Conservation (phyloP, 1,140 invertebrate species). For the Mercenaria mercenaria region DNA sequence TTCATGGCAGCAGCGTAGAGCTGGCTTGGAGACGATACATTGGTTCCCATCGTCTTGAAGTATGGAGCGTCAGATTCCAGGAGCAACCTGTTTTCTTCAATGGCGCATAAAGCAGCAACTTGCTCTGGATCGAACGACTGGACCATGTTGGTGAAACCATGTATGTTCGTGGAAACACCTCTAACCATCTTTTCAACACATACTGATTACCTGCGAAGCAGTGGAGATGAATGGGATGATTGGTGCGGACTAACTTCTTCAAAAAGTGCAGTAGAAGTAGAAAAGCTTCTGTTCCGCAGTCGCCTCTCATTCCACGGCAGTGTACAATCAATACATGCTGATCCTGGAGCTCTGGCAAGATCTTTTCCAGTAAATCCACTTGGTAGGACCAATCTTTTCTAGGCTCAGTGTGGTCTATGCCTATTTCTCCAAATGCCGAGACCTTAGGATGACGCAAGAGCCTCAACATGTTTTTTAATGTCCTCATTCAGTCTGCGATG, state of each 20-base stretch:
- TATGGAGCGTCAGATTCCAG: conserved; percentile 12
- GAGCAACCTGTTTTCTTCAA: background rate
- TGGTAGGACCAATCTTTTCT: background rate
- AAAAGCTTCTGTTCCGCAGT: conserved; percentile 35
- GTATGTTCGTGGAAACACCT: background rate
- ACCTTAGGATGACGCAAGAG: background rate
- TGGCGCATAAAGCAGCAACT: background rate
- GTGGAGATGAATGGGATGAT: conserved; percentile 18
- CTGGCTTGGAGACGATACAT: background rate
- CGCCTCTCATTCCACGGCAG: conserved; percentile 1
- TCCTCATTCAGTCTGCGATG: background rate
- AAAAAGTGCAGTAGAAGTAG: background rate
- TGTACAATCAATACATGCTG: background rate
- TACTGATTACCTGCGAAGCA: conserved; percentile 38
- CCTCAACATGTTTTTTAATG: background rate
- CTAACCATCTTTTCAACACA: conserved; percentile 4
- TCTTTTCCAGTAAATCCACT: background rate
- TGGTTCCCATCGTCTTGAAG: background rate
- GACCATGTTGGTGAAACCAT: background rate
- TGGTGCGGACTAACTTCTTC: background rate
- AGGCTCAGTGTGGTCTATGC: conserved; percentile 20
- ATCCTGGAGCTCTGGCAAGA: background rate
- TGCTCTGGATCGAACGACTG: background rate
- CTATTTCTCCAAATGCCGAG: conserved; percentile 6
- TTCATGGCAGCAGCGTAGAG: background rate